Conservation (phyloP, 2,113 vertebrate genomes). For the Grantiella picta region DNA sequence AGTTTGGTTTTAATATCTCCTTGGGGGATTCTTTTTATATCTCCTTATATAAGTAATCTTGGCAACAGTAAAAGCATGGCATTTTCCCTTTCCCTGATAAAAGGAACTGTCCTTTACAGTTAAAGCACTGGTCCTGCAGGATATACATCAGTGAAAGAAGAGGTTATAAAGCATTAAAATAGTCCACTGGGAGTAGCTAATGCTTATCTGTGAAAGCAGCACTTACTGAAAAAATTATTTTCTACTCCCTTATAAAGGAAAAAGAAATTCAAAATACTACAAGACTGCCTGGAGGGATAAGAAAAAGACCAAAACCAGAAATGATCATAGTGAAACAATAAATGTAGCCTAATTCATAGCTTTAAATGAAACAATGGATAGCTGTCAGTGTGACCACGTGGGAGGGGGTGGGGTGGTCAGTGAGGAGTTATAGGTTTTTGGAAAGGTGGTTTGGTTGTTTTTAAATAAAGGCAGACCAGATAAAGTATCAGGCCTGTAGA, state of each 20-base stretch:
- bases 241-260: neutral
- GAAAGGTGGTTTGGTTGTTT: neutral
- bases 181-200: neutral
- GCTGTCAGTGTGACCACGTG: neutral
- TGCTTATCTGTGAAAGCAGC: neutral
- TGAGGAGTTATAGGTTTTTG: too few relatives aligned
- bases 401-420: too few relatives aligned
- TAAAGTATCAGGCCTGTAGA: neutral
- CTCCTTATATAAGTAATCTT: constrained; percentile 7
- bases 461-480: neutral
- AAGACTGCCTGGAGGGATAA: neutral
- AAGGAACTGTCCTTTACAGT: neutral
- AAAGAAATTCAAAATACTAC: neutral
- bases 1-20: neutral
- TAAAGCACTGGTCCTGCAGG: neutral
- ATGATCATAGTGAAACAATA: neutral
- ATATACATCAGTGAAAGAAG: neutral
- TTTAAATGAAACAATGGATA: neutral
- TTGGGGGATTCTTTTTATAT: neutral
- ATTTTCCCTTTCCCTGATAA: neutral
- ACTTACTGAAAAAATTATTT: neutral
- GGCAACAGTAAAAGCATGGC: neutral
- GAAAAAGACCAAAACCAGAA: neutral
- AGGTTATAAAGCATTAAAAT: neutral
- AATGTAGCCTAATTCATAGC: neutral